Evolutionary conservation across 2,797 vertebrate genomes (phyloP), one percentile per base, ranked within the genome.

Genomic region (Simalia tracyae): DNA sequence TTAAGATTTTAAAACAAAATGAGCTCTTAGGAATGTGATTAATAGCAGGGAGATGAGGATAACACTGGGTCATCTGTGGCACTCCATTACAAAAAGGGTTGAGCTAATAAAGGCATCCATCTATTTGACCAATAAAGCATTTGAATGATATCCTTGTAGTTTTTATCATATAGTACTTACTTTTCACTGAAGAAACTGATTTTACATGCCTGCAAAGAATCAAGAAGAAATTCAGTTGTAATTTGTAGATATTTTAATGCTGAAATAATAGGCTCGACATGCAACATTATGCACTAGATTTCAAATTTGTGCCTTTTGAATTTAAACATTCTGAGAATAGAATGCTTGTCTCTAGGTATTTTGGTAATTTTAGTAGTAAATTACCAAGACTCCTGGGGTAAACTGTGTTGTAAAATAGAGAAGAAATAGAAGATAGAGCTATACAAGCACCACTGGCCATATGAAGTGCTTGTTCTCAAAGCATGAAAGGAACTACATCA

Each of bases 1-100:
- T 98, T 97, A 98, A 97, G 97, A 97, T 97, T 98, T 98, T 98
- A 98, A 98, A 97, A 97, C 97, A 98, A 97, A 98, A 97, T 97
- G 97, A 98, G 97, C 97, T 98, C 97, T 98, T 97, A 96, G 96
- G 96, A 96, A 95, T 97, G 95, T 98, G 97, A 98, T 98, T 98
- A 98, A 98, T 98, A 97, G 97, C 97, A 96, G 95, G 93, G 97
- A 97, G 72, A 97, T 96, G 96, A 97, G 96, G 97, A 97, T 97
- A 97, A 97, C 96, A 96, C 96, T 94, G 96, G 98, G 98, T 98
- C 98, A 97, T 97, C 97, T 97, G 96, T 97, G 97, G 97, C 97
- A 97, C 97, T 98, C 97, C 97, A 97, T 98, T 98, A 98, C 97
- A 97, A 97, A 98, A 98, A 97, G 97, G 97, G 97, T 96, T 97